phyloP scores from a whole-genome alignment of 2,888 invertebrate genomes.

The Leptopilina drosophilae region DNA sequence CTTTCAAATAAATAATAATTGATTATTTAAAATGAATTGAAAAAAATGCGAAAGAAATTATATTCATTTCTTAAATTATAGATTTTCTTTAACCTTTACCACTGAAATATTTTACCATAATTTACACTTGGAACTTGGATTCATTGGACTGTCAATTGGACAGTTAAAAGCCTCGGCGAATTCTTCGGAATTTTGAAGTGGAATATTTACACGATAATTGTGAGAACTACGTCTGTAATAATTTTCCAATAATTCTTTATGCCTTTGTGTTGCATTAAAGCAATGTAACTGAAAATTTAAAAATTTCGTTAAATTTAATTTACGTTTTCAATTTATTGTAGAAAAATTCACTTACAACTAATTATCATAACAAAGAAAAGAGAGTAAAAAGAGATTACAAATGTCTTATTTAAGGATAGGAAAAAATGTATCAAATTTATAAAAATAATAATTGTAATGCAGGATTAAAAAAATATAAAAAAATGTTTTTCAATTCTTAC shows the following conservation, averaged over 20 bases:
- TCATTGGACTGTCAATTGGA: slow-evolving; percentile 3
- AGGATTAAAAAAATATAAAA: too few species aligned
- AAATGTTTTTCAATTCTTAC: background rate
- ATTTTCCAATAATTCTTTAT: background rate
- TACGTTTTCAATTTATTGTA: background rate
- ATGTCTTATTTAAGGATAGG: too few species aligned
- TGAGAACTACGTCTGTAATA: background rate
- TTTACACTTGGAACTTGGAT: background rate
- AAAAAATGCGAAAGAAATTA: too few species aligned
- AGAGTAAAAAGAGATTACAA: too few species aligned
- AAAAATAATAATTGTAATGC: background rate
- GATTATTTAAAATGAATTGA: too few species aligned
- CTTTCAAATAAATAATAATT: too few species aligned
- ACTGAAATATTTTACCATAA: background rate
- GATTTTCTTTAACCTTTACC: too few species aligned
- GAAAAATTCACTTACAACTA: too few species aligned
- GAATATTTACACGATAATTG: background rate
- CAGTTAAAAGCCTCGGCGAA: slow-evolving; percentile 8
- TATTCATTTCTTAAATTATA: too few species aligned
- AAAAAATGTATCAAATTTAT: too few species aligned
- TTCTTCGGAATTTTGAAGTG: background rate
- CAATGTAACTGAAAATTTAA: background rate
- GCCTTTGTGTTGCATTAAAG: background rate
- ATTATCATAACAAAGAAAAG: too few species aligned
- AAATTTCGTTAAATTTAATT: too few species aligned